Conservation (phyloP, 1,140 invertebrate genomes). For the Maconellicoccus hirsutus region DNA sequence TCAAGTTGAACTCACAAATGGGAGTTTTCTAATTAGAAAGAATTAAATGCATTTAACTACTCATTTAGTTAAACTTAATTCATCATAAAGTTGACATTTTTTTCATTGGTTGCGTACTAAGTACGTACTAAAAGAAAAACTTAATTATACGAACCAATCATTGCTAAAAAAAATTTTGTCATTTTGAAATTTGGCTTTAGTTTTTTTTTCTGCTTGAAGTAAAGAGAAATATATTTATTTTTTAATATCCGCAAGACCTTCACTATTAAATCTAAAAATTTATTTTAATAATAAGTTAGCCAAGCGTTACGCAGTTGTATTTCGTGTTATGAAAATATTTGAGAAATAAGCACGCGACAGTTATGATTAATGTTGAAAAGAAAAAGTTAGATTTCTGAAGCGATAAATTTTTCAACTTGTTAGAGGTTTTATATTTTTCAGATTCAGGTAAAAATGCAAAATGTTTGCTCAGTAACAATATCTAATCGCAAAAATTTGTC, state of each 20-base stretch:
- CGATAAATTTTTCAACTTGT: conserved; percentile 5
- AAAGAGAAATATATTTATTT: neutral
- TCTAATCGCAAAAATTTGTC: neutral
- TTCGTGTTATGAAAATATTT: conserved; percentile 9
- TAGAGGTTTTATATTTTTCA: conserved; percentile 1
- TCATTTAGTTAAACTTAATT: neutral
- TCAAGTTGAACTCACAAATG: neutral
- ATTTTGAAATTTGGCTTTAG: neutral
- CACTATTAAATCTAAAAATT: conserved; percentile 1
- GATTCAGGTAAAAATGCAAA: neutral
- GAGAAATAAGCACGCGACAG: conserved; percentile 7
- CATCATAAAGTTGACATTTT: neutral
- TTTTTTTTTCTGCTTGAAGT: neutral
- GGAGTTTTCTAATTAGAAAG: neutral
- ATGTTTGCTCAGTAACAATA: neutral
- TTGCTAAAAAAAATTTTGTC: neutral
- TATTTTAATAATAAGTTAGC: conserved; percentile 10
- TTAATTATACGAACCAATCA: conserved; percentile 1
- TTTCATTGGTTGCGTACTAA: neutral
- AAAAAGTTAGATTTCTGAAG: conserved; percentile 3
- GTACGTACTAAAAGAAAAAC: neutral
- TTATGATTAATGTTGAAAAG: conserved; percentile 5
- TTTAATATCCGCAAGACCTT: neutral
- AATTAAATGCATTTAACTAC: neutral
- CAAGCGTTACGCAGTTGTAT: conserved; percentile 7